These are phyloP conservation scores for Halcyon malimbica DNA, from an alignment of 2,113 vertebrate genomes.

Conservation along the genomic window DNA sequence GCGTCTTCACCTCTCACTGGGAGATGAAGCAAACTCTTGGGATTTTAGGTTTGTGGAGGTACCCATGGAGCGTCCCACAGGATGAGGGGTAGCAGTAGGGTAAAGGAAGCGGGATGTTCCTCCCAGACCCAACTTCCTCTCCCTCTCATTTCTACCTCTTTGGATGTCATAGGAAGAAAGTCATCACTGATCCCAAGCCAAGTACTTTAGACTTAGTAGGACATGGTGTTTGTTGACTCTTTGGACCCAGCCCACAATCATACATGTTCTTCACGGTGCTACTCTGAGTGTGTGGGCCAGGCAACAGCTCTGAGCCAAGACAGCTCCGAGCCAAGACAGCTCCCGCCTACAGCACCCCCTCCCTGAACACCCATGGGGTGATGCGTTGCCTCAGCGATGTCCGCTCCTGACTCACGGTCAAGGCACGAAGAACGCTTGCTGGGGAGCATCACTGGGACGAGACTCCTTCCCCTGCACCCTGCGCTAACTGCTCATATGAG, in stretches of 20 bases:
- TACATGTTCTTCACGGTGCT: neutral
- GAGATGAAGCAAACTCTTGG: neutral
- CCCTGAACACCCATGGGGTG: neutral
- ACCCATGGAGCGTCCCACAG: too few relatives aligned
- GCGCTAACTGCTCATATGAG: neutral
- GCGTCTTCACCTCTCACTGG: neutral
- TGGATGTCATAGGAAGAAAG: neutral
- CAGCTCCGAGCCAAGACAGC: neutral
- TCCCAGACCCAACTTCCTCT: neutral
- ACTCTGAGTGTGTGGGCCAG: neutral
- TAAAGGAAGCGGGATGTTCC: neutral
- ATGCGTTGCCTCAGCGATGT: rapidly evolving
- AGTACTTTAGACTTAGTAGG: neutral
- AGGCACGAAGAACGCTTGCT: neutral
- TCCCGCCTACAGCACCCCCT: neutral
- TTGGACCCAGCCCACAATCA: neutral
- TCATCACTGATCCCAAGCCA: neutral
- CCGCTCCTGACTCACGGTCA: neutral
- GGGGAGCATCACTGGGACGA: neutral
- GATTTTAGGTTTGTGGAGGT: neutral
- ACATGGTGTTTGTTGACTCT: slow-evolving; percentile 21
- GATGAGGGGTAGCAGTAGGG: neutral
- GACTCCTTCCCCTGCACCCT: neutral
- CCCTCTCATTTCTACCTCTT: neutral
- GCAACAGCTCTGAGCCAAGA: neutral